Conservation (phyloP, 2,797 vertebrate species). For the Spatula versicolor region DNA sequence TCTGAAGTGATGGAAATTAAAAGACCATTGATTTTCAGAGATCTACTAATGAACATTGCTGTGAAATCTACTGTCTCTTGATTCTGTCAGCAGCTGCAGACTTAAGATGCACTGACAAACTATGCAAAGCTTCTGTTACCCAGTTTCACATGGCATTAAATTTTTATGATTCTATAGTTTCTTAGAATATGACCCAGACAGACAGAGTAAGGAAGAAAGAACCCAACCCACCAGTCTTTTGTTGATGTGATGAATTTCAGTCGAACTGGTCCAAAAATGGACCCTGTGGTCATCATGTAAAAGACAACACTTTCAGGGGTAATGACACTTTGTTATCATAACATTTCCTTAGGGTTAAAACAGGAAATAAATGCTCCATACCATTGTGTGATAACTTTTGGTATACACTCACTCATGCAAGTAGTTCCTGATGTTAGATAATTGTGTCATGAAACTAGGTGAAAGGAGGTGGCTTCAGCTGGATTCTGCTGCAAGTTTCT, state of each 20-base stretch:
- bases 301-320: slow-evolving; percentile 11
- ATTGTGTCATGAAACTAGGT: slow-evolving; percentile 22
- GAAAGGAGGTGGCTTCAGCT: slow-evolving; percentile 27
- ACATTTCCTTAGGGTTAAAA: slow-evolving; percentile 53
- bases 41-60: not conserved
- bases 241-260: slow-evolving; percentile 53
- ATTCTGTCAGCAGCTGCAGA: not conserved
- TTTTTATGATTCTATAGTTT: slow-evolving; percentile 2
- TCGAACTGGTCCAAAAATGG: slow-evolving; percentile 13
- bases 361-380: slow-evolving; percentile 39
- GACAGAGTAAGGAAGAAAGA: not conserved
- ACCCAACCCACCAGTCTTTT: not conserved
- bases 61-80: not conserved
- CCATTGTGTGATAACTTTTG: slow-evolving; percentile 18
- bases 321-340: not conserved
- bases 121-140: not conserved
- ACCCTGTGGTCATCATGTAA: slow-evolving; percentile 12
- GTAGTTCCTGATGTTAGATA: slow-evolving; percentile 15
- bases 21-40: not conserved
- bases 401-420: not conserved
- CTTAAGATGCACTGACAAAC: not conserved
- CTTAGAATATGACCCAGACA: not conserved
- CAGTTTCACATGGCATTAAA: not conserved
- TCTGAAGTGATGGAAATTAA: not conserved
- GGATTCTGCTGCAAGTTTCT: slow-evolving; percentile 28